These are phyloP conservation scores for Adineta ricciae DNA, from an alignment of 2,888 invertebrate genomes.

Conservation along the genomic window DNA sequence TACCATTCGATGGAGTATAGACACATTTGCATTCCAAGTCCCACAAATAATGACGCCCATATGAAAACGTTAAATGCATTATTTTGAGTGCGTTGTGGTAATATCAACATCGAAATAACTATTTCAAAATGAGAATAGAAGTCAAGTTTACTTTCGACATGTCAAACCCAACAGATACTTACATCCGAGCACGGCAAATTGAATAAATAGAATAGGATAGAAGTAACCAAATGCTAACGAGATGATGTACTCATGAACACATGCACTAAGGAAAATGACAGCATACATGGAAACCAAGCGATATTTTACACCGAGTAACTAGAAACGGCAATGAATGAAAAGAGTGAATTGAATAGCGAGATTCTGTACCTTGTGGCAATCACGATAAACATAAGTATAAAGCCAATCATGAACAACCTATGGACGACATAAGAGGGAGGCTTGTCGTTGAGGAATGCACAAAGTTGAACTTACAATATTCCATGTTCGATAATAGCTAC, in stretches of 20 bases:
- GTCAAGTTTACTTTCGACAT: neutral
- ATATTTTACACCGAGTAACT: conserved; percentile 35
- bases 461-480: conserved; percentile 58
- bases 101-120: conserved; percentile 42
- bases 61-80: conserved; percentile 56
- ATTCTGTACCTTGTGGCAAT: conserved; percentile 48
- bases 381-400: conserved; percentile 74
- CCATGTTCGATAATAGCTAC: conserved; percentile 80
- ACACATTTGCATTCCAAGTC: conserved; percentile 65
- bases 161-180: no score
- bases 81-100: conserved; percentile 53
- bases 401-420: conserved; percentile 90
- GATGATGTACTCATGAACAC: conserved; percentile 77
- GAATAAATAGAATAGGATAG: conserved; percentile 70
- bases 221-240: conserved; percentile 70
- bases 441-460: neutral
- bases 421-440: conserved; percentile 48
- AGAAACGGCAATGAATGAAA: neutral
- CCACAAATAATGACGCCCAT: conserved; percentile 69
- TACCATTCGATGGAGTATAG: conserved; percentile 76
- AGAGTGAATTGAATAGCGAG: neutral
- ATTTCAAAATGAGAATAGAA: neutral
- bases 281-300: conserved; percentile 55
- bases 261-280: conserved; percentile 70
- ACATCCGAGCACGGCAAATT: conserved; percentile 64